phyloP scores from a whole-genome alignment of 2,888 invertebrate genomes.

The Acrocyrtus sp. region DNA sequence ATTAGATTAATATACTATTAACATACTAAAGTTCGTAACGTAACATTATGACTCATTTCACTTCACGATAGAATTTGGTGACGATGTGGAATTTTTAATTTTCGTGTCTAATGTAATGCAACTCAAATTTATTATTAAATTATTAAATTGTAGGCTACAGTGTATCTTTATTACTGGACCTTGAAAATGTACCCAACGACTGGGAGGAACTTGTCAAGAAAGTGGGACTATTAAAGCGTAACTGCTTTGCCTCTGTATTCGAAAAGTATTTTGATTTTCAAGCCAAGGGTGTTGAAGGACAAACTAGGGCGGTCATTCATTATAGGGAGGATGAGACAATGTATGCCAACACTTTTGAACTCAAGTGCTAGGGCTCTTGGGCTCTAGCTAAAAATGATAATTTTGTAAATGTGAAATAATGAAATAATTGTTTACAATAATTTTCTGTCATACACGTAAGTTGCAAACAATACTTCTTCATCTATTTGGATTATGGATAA shows the following conservation, averaged over 20 bases:
- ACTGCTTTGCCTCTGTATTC: slow-evolving; percentile 99
- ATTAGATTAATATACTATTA: not conserved
- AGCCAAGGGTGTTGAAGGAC: slow-evolving; percentile 89
- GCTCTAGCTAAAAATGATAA: not conserved
- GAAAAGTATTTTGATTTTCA: slow-evolving; percentile 99
- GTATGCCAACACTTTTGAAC: no score
- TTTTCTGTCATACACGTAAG: not conserved
- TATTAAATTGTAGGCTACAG: slow-evolving; percentile 84
- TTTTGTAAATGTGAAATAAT: not conserved
- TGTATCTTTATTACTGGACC: slow-evolving; percentile 91
- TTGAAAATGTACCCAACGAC: slow-evolving; percentile 90
- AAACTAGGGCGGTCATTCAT: slow-evolving; percentile 96
- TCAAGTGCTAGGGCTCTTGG: not conserved
- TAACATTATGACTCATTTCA: slow-evolving; percentile 10
- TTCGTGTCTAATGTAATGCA: slow-evolving; percentile 9
- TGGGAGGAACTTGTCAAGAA: slow-evolving; percentile 91
- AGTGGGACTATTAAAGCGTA: slow-evolving; percentile 93
- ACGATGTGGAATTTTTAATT: not conserved
- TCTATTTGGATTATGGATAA: no score
- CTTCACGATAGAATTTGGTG: slow-evolving; percentile 9
- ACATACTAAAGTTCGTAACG: not conserved
- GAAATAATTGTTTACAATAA: not conserved
- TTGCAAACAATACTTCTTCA: no score
- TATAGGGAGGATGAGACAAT: slow-evolving; percentile 99
- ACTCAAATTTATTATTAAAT: not conserved